A percentile compares a stretch with the other conserved stretches of the same genome.
Conservation (phyloP, 2,888 invertebrate genomes). For the Trilocha varians region DNA sequence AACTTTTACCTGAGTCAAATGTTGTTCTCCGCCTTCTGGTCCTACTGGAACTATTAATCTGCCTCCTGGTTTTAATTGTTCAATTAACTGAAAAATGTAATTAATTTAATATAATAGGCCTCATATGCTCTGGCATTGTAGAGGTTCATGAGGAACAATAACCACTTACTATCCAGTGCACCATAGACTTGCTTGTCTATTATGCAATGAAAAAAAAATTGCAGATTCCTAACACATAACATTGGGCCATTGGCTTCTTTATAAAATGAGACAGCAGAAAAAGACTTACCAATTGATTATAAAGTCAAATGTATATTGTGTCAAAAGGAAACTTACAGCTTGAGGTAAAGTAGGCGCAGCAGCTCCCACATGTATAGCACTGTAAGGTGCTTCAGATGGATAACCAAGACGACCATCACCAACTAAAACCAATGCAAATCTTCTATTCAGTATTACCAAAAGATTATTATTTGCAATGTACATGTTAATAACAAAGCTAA, state of each 20-base stretch:
- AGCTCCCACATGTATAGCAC: conserved; percentile 95
- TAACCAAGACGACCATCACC: conserved; percentile 94
- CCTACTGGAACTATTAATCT: conserved; percentile 94
- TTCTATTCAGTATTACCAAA: no score
- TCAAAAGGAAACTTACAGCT: conserved; percentile 75
- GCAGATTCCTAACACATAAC: no score
- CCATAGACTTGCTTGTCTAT: no score
- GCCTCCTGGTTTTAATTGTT: conserved; percentile 93
- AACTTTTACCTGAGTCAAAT: conserved; percentile 81
- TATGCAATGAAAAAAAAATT: neutral
- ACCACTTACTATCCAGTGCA: no score
- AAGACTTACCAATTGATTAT: no score
- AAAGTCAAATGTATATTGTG: no score
- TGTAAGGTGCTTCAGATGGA: conserved; percentile 83
- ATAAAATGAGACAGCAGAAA: no score
- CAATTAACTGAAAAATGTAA: conserved; percentile 75
- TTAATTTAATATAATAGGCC: neutral
- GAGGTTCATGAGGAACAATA: no score
- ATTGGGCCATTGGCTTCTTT: no score
- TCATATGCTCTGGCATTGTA: no score
- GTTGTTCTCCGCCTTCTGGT: conserved; percentile 87
- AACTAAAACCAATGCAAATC: conserved; percentile 56
- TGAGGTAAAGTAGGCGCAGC: conserved; percentile 86
- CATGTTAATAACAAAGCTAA: no score
- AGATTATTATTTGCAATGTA: no score